Evolutionary conservation across 2,888 invertebrate species (phyloP).

Genomic region (Dasysyrphus tricinctus): DNA sequence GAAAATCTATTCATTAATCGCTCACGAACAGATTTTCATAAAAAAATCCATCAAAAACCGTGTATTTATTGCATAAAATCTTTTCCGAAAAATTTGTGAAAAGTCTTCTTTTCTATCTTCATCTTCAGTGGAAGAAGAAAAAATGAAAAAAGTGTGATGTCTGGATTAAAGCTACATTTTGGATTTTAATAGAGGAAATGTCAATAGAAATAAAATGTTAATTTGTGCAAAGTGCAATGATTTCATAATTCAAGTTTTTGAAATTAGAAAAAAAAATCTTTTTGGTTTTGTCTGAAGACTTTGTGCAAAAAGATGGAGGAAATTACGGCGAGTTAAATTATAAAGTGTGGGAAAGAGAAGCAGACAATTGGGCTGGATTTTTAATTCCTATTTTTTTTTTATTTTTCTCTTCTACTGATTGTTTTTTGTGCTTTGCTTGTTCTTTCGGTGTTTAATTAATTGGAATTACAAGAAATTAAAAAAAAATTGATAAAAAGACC

Average conservation of each 20-base stretch:
- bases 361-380: slow-evolving; percentile 72
- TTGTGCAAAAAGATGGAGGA: slow-evolving; percentile 75
- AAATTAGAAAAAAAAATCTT: slow-evolving; percentile 32
- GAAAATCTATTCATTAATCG: slow-evolving; percentile 77
- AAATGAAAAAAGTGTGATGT: slow-evolving; percentile 62
- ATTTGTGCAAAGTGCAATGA: neutral
- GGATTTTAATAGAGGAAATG: slow-evolving; percentile 5
- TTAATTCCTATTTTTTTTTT: slow-evolving; percentile 30
- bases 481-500: slow-evolving; percentile 17
- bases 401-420: slow-evolving; percentile 47
- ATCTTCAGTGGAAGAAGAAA: slow-evolving; percentile 10
- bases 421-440: slow-evolving; percentile 42
- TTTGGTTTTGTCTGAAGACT: slow-evolving; percentile 53
- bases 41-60: slow-evolving; percentile 73
- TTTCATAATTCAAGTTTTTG: neutral
- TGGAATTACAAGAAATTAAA: slow-evolving; percentile 64
- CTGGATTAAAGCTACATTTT: slow-evolving; percentile 53
- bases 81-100: slow-evolving; percentile 77
- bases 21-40: slow-evolving; percentile 77
- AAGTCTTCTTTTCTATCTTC: slow-evolving; percentile 39
- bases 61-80: slow-evolving; percentile 79
- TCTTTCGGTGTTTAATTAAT: slow-evolving; percentile 68
- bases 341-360: slow-evolving; percentile 69
- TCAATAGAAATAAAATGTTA: neutral
- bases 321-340: slow-evolving; percentile 65